Evolutionary conservation across 2,113 vertebrate genomes (phyloP).

Genomic region (Chascanopsetta lugubris): DNA sequence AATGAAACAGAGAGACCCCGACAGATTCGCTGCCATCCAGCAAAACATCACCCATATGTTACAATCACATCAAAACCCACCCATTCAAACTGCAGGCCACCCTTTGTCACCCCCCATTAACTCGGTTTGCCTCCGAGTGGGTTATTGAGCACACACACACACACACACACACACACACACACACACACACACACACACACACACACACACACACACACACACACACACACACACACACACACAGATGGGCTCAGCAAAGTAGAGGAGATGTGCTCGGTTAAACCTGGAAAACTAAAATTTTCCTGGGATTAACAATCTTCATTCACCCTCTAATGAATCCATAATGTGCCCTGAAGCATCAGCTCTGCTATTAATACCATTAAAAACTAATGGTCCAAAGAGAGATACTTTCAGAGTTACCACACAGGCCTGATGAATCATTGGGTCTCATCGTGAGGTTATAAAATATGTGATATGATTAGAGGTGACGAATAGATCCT

Average conservation of each 20-base stretch:
- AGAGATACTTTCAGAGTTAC: conserved; percentile 44
- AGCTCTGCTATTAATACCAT: conserved; percentile 72
- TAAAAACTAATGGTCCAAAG: conserved; percentile 65
- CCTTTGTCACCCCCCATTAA: conserved; percentile 72
- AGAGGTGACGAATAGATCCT: conserved; percentile 14
- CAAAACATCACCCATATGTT: conserved; percentile 70
- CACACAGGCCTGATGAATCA: conserved; percentile 32
- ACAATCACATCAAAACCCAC: conserved; percentile 54
- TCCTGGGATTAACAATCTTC: conserved; percentile 58
- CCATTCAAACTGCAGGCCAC: conserved; percentile 57
- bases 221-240: conserved; percentile 11
- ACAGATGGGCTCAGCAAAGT: conserved; percentile 1
- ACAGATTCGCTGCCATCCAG: conserved; percentile 61
- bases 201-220: conserved; percentile 14
- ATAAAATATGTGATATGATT: conserved; percentile 29
- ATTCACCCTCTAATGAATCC: conserved; percentile 70
- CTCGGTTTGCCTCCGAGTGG: conserved; percentile 60
- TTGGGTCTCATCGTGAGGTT: conserved; percentile 32
- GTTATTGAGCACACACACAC: conserved; percentile 35
- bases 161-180: conserved; percentile 14
- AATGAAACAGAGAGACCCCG: conserved; percentile 59
- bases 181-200: conserved; percentile 14
- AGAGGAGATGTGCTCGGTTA: conserved; percentile 55
- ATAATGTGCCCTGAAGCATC: conserved; percentile 60
- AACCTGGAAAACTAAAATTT: conserved; percentile 56